Percentiles rank a stretch among this genome's conserved stretches.
phyloP scores from a whole-genome alignment of 2,888 invertebrate species.

The Zeuzera pyrina region DNA sequence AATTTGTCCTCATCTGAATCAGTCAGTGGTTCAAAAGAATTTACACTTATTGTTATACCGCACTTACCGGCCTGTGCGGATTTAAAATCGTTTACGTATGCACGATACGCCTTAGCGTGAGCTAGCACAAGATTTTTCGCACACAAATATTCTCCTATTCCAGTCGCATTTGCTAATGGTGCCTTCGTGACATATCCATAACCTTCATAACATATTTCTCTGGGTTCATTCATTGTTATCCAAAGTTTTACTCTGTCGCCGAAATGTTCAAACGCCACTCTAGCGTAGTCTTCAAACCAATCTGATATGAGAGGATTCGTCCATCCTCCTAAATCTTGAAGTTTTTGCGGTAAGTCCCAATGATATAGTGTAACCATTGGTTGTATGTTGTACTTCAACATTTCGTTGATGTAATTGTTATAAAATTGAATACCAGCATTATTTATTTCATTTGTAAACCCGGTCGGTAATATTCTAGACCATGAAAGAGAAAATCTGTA shows the following conservation, averaged over 20 bases:
- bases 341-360: slow-evolving; percentile 66
- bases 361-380: slow-evolving; percentile 74
- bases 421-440: slow-evolving; percentile 76
- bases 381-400: slow-evolving; percentile 72
- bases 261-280: slow-evolving; percentile 46
- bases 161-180: slow-evolving; percentile 44
- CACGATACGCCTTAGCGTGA: slow-evolving; percentile 62
- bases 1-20: slow-evolving; percentile 35
- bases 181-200: slow-evolving; percentile 47
- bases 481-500: slow-evolving; percentile 75
- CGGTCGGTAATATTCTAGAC: slow-evolving; percentile 74
- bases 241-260: slow-evolving; percentile 68
- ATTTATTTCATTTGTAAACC: slow-evolving; percentile 63
- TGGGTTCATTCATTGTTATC: slow-evolving; percentile 75
- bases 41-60: slow-evolving; percentile 28
- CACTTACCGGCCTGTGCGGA: slow-evolving; percentile 13
- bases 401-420: slow-evolving; percentile 74
- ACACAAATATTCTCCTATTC: slow-evolving; percentile 61
- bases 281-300: slow-evolving; percentile 65
- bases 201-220: slow-evolving; percentile 43
- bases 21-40: slow-evolving; percentile 34
- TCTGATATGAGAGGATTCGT: slow-evolving; percentile 45
- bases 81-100: slow-evolving; percentile 46
- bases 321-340: slow-evolving; percentile 72
- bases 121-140: slow-evolving; percentile 63